Conservation (phyloP, 2,888 invertebrate species). For the Yponomeuta evonymella region DNA sequence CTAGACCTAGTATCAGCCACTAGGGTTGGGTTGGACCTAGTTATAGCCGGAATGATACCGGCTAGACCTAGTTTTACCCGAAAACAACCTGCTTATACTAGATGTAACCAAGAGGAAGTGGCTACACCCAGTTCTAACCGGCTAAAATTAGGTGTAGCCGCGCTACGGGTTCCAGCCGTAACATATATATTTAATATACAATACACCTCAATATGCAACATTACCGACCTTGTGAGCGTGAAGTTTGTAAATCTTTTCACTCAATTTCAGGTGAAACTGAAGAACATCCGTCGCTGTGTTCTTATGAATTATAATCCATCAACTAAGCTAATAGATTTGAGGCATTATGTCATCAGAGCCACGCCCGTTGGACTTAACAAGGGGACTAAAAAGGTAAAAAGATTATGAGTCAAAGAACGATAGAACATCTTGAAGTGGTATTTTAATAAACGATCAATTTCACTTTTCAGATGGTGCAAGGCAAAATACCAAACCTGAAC, state of each 20-base stretch:
- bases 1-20: too few species aligned
- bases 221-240: neutral
- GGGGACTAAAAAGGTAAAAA: constrained; percentile 87
- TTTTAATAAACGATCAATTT: neutral
- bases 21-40: too few species aligned
- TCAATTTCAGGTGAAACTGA: constrained; percentile 85
- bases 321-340: constrained; percentile 90
- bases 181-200: too few species aligned
- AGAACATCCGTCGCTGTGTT: constrained; percentile 90
- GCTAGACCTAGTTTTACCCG: too few species aligned
- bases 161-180: too few species aligned
- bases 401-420: neutral
- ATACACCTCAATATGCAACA: too few species aligned
- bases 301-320: constrained; percentile 92
- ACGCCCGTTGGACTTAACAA: constrained; percentile 93
- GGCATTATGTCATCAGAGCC: constrained; percentile 96
- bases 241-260: neutral
- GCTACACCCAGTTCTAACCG: too few species aligned
- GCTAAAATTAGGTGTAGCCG: too few species aligned
- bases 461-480: constrained; percentile 80
- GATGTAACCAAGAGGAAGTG: too few species aligned
- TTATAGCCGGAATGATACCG: too few species aligned
- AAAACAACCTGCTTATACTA: too few species aligned
- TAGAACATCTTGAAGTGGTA: neutral
- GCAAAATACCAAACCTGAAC: constrained; percentile 93